A percentile compares a stretch with the other conserved stretches of the same genome.
Conservation (phyloP, 2,797 vertebrate species). For the Cichlasoma orientale region DNA sequence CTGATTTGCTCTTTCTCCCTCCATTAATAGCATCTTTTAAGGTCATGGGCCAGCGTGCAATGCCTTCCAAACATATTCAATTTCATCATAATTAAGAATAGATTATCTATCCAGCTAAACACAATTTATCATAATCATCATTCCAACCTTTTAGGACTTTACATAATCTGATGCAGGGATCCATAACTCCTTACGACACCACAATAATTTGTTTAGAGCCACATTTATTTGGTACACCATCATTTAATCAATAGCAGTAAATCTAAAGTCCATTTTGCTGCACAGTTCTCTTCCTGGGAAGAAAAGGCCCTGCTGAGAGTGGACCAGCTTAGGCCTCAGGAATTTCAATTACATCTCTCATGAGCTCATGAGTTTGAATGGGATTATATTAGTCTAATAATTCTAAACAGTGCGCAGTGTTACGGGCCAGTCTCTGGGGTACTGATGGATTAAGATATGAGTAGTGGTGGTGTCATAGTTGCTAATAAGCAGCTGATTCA, state of each 20-base stretch:
- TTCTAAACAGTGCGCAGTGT: conserved; percentile 36
- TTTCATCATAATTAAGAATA: conserved; percentile 80
- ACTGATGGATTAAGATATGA: conserved; percentile 50
- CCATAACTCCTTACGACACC: conserved; percentile 73
- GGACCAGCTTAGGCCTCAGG: neutral
- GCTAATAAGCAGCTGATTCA: conserved; percentile 61
- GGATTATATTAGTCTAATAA: conserved; percentile 21
- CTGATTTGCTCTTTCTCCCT: conserved; percentile 53
- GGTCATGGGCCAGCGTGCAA: conserved; percentile 50
- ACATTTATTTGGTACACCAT: conserved; percentile 64
- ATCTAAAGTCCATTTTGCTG: conserved; percentile 59
- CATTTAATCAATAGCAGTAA: conserved; percentile 65
- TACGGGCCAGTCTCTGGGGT: conserved; percentile 14
- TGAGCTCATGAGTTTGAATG: conserved; percentile 2
- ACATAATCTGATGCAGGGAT: conserved; percentile 72
- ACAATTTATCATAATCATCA: conserved; percentile 76
- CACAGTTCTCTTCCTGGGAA: conserved; percentile 10
- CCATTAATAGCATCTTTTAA: conserved; percentile 63
- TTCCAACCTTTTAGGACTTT: conserved; percentile 68
- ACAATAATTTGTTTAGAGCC: conserved; percentile 75
- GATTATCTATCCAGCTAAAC: conserved; percentile 71
- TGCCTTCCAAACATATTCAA: conserved; percentile 74
- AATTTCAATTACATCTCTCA: neutral
- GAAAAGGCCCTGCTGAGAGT: neutral
- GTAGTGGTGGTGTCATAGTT: conserved; percentile 46